Evolutionary conservation across 1,140 invertebrate species (phyloP), one percentile per base, ranked within the genome.

Genomic region (Lucilia cuprina): DNA sequence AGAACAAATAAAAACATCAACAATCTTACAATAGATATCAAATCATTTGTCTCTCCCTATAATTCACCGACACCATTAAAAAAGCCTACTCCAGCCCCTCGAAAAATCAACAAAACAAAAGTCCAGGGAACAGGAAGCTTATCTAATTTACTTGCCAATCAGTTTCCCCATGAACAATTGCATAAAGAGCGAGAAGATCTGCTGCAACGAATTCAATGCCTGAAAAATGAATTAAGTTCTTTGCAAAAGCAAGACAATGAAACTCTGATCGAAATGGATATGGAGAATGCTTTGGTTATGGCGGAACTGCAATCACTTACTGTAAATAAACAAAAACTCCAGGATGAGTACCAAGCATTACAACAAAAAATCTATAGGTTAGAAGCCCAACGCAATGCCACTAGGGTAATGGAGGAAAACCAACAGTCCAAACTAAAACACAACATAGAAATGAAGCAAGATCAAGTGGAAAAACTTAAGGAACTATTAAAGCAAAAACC

Each of bases 271-370:
- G 93, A 93, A 93, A 91, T 96, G 30, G 96, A 97, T 91, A 93
- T 97, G 91, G 97, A 98, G 89, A 94, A 95, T 88, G 96, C 96
- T 0, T 90, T 97, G 14, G 92, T 97, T 84, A 94, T 95, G 84
- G 96, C 96, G 0, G 97, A 98, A 91, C 94, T 95, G 85, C 94
- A 96, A 86, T 95, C 94, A 0, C 95, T 97, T 88, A 94, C 94
- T 86, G 92, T 94, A 12, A 95, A 96, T 85, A 91, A 96, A 70
- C 95, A 96, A 65, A 95, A 96, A 88, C 93, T 94, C 30, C 94
- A 95, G 86, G 92, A 94, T 74, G 93, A 93, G 74, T 94, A 89
- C 47, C 84, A 87, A 82, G 83, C 86, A 2, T 49, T 91, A 80
- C 90, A 90, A 85, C 86, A 86, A 70, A 88, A 87, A 12, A 87